Percentiles rank a stretch among this genome's conserved stretches.
Evolutionary conservation across 2,888 invertebrate species (phyloP).

Genomic region (Drosophila paranaensis): DNA sequence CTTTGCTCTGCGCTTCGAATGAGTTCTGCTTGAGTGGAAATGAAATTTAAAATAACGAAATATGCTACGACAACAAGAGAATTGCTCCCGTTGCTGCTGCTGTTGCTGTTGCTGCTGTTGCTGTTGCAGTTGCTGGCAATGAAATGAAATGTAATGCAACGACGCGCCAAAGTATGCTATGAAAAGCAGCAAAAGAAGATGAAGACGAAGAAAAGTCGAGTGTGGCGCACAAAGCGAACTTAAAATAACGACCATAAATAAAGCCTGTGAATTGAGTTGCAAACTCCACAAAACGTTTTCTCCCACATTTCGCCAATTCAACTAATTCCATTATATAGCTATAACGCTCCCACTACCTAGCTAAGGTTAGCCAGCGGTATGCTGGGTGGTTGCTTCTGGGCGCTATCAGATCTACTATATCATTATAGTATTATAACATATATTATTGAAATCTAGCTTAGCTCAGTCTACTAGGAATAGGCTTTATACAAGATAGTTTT

Average conservation of each 20-base stretch:
- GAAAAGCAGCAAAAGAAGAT: constrained; percentile 9
- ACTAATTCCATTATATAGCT: not conserved
- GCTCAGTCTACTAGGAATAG: no score
- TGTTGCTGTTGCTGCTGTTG: constrained; percentile 7
- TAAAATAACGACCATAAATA: constrained; percentile 62
- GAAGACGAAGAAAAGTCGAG: constrained; percentile 10
- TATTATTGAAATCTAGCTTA: no score
- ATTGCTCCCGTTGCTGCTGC: constrained; percentile 20
- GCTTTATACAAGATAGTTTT: no score
- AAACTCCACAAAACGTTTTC: constrained; percentile 17
- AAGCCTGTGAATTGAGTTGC: constrained; percentile 25
- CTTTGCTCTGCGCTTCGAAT: constrained; percentile 44
- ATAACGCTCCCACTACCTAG: not conserved
- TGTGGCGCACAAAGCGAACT: constrained; percentile 28
- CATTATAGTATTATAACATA: no score
- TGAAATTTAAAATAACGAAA: constrained; percentile 70
- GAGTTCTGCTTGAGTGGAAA: constrained; percentile 60
- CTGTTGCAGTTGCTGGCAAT: constrained; percentile 37
- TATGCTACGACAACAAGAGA: constrained; percentile 44
- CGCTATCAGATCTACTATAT: no score
- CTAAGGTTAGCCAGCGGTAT: not conserved
- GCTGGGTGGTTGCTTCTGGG: no score
- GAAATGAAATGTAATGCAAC: constrained; percentile 61
- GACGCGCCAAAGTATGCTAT: constrained; percentile 47
- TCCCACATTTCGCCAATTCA: constrained; percentile 9